Evolutionary conservation across 2,888 invertebrate species (phyloP), one percentile per base, ranked within the genome.

Genomic region (Cheilosia grossa): DNA sequence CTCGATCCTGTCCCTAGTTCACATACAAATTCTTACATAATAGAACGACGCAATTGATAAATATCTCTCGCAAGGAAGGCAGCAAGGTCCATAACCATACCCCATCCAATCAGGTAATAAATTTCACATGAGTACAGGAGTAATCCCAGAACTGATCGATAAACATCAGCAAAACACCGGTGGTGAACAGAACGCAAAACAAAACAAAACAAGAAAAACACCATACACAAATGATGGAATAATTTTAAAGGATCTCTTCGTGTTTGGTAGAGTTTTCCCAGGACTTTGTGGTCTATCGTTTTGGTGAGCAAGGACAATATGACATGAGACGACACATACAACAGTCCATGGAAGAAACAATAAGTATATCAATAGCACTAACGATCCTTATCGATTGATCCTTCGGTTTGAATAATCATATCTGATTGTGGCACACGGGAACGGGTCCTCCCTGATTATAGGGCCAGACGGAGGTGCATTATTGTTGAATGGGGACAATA

Each of bases 351-450:
- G 58, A 24, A 19, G 19, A 66, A 47, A 67, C 64, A 77, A 82
- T 69, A 73, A 77, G 77, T 77, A 77, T 82, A 82, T 82, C 82
- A 82, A 82, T 82, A 63, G 42, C 64, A 37, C 64, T 24, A 37
- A 33, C 27, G 82, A 82, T 82, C 33, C 54, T 63, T 82, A 82
- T 73, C 78, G 54, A 37, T 67, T 24, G 51, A 63, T 63, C 54
- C 58, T 73, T 73, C 40, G 13, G 51, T 73, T 73, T 54, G 66
- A 66, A 78, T 77, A 70, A 70, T 64, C 51, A 61, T 82, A 82
- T 82, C 82, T 82, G 82, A 82, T 81, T 56, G 75, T 63, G 63
- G 69, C 70, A 78, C 37, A 63, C 6, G 37, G 47, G 61, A 47
- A 37, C 40, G 69, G 49, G 56, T 40, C 24, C 27, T 47, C 47